Conservation (phyloP, 2,888 invertebrate species). For the Sthenelais limicola region DNA sequence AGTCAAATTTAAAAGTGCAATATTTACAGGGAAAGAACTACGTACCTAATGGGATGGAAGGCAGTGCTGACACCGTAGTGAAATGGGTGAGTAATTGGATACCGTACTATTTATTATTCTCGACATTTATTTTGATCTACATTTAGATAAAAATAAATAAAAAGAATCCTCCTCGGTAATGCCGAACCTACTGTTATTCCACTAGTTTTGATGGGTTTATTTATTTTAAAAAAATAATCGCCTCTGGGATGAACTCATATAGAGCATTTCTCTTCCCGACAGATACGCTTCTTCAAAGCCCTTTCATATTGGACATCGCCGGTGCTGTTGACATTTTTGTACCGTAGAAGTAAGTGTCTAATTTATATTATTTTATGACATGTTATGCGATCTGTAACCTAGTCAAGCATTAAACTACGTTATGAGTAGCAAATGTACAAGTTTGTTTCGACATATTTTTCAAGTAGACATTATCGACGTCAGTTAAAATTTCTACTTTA, state of each 20-base stretch:
- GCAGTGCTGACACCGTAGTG: constrained; percentile 60
- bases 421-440: too few relatives aligned
- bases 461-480: too few relatives aligned
- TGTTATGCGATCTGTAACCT: too few relatives aligned
- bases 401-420: too few relatives aligned
- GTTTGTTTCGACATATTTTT: too few relatives aligned
- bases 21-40: constrained; percentile 55
- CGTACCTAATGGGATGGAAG: constrained; percentile 59
- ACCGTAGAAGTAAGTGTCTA: constrained; percentile 59
- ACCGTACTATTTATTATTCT: neutral
- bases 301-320: constrained; percentile 65
- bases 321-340: constrained; percentile 58
- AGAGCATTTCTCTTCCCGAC: constrained; percentile 27
- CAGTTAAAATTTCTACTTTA: too few relatives aligned
- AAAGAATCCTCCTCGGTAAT: too few relatives aligned
- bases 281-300: constrained; percentile 63
- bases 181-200: too few relatives aligned
- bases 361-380: too few relatives aligned
- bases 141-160: too few relatives aligned
- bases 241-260: neutral
- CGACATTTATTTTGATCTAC: neutral
- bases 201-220: too few relatives aligned
- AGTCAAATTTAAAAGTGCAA: neutral
- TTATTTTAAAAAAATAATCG: neutral
- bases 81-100: constrained; percentile 57